Evolutionary conservation across 2,797 vertebrate species (phyloP), one percentile per base, ranked within the genome.

Genomic region (Steatocranus sp.): DNA sequence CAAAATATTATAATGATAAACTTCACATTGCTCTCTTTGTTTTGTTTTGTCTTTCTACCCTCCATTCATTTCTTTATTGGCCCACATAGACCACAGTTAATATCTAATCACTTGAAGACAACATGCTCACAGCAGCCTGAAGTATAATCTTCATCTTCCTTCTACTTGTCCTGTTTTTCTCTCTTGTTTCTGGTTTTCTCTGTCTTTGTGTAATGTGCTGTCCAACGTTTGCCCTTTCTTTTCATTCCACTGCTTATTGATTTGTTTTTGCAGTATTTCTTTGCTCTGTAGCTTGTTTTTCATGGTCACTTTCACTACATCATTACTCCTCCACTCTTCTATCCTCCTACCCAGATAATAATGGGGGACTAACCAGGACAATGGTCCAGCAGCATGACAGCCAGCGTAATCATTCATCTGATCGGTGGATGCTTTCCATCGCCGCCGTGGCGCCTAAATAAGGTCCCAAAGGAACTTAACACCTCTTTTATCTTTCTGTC

Each of bases 391-490:
- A 48, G 89, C 82, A 70, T 91, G 86, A 82, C 90, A 90, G 81
- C 84, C 90, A 87, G 94, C 94, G 90, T 94, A 94, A 96, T 95
- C 93, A 30, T 76, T 92, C 92, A 95, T 95, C 93, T 93, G 90
- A 95, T 95, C 91, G 89, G 83, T 79, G 84, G 88, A 86, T 58
- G 80, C 91, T 94, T 94, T 94, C 93, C 94, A 93, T 93, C n/a
- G 54, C 86, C 81, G 81, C 83, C 88, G 82, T 89, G 81, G 92
- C n/a, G 83, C 89, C 88, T 84, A 94, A 93, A 93, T 94, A 92
- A 91, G 86, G 88, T 94, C 93, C 91, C 93, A 82, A 75, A 90
- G 92, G 92, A 95, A 87, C 81, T 91, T 86, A 87, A 82, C 93
- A 91, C 90, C 88, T 93, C 89, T 94, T 95, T 94, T 95, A 95